A percentile compares a stretch with the other conserved stretches of the same genome.
Evolutionary conservation across 2,797 vertebrate genomes (phyloP).

Genomic region (Pseudochirops cupreus): DNA sequence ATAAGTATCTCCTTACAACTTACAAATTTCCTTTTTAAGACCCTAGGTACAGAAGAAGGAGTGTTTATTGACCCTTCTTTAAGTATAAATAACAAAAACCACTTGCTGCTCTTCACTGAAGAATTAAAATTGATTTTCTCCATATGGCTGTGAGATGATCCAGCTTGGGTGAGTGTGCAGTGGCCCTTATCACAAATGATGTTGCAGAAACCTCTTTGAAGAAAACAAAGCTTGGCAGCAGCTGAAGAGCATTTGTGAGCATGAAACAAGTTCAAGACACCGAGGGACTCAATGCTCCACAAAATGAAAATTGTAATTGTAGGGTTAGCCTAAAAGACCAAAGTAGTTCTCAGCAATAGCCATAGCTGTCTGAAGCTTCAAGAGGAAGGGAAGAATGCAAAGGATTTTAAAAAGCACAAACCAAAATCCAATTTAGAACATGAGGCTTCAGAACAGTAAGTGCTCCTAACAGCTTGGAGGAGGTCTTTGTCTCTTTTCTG

Average conservation of each 20-base stretch:
- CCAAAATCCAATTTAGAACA: background rate
- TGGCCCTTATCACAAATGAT: conserved; percentile 46
- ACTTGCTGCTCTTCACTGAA: conserved; percentile 61
- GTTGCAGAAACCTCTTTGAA: conserved; percentile 37
- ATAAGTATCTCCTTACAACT: conserved; percentile 1
- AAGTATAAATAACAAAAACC: conserved; percentile 61
- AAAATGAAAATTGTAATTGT: conserved; percentile 39
- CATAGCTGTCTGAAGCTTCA: background rate
- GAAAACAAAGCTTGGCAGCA: conserved; percentile 57
- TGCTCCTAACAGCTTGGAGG: background rate
- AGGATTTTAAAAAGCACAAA: background rate
- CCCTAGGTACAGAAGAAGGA: background rate
- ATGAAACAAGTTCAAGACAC: conserved; percentile 52
- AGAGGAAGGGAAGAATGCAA: background rate
- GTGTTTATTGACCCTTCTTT: conserved; percentile 40
- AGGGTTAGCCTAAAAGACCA: conserved; percentile 9
- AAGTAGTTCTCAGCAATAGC: background rate
- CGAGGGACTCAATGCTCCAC: background rate
- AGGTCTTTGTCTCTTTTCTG: background rate
- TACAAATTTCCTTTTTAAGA: background rate
- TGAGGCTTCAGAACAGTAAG: background rate
- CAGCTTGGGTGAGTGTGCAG: conserved; percentile 45
- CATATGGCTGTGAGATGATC: conserved; percentile 62
- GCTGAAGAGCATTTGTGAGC: conserved; percentile 50
- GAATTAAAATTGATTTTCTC: conserved; percentile 74